Evolutionary conservation across 2,113 vertebrate species (phyloP), one percentile per base, ranked within the genome.

Genomic region (Apodemus sylvaticus): DNA sequence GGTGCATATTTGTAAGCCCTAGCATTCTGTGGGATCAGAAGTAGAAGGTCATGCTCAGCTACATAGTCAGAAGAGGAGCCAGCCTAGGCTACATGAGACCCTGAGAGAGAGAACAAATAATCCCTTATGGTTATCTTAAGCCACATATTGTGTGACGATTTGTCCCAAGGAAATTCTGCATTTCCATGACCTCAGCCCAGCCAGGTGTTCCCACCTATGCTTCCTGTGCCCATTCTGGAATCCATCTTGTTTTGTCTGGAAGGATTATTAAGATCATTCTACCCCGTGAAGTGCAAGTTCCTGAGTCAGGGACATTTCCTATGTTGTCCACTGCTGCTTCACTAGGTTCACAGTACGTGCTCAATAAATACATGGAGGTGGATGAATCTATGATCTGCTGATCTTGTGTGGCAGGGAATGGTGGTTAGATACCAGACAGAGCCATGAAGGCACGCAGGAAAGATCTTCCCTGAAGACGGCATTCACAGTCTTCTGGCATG

Each of bases 171-270:
- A 90, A 48, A 20, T 3, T 17, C 53, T 11, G 12, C 0, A 20
- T 17, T 20, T 68, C n/a, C 0, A 0, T 73, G 88, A 92, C 60
- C 51, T 82, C 48, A 6, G 5, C 11, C 20, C 62, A 31, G 34
- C 17, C 31, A 42, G 0, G 60, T 8, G 31, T 31, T 42, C 71
- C 39, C 36, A 5, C 0, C 0, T n/a, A 5, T 0, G 4, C 45
- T 42, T 0, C 24, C 7, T 3, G 42, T 24, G 58, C 20, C 60
- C 22, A 20, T 22, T 13, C 45, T 19, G 3, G 29, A 20, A 55
- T 42, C 39, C 78, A 4, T 0, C 14, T 51, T 60, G 60, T 48
- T 4, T 51, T 9, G 1, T 17, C 29, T 17, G 24, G 7, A 2
- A n/a, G 70, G 0, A 2, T 9, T 45, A 39, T 14, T 45, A 16